Evolutionary conservation across 2,888 invertebrate genomes (phyloP).

Genomic region (Dione vanillae): DNA sequence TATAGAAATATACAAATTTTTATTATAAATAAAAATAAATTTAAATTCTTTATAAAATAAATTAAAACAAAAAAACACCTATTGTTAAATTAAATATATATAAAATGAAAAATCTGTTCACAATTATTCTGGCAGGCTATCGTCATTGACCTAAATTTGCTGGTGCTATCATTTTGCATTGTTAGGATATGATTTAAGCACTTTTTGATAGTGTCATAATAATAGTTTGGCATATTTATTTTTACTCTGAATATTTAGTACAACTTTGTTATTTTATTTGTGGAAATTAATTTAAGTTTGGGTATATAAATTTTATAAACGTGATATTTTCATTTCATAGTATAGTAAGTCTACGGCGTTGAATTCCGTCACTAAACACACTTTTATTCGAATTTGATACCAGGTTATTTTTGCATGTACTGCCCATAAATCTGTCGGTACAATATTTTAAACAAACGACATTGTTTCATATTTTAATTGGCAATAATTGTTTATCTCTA

Average conservation of each 20-base stretch:
- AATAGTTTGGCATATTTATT: not conserved
- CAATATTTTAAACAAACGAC: too few species aligned
- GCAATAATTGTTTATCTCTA: too few species aligned
- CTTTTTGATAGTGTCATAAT: slow-evolving; percentile 6
- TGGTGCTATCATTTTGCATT: slow-evolving; percentile 38
- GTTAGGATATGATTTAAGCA: slow-evolving; percentile 16
- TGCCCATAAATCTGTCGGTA: too few species aligned
- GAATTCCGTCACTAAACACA: too few species aligned
- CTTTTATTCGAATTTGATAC: too few species aligned
- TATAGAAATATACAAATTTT: not conserved
- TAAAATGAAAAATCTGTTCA: not conserved
- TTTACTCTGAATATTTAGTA: not conserved
- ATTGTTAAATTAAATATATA: not conserved
- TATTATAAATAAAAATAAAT: not conserved
- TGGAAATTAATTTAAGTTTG: too few species aligned
- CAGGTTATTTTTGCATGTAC: too few species aligned
- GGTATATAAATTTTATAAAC: too few species aligned
- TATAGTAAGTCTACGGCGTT: too few species aligned
- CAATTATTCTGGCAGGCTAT: slow-evolving; percentile 52
- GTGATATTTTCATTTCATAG: too few species aligned
- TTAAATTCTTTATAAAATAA: not conserved
- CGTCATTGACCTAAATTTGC: slow-evolving; percentile 70
- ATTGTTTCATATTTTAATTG: too few species aligned
- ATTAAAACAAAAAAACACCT: not conserved
- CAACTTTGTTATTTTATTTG: too few species aligned